Evolutionary conservation across 2,888 invertebrate species (phyloP).

Genomic region (Calameuta idolon): DNA sequence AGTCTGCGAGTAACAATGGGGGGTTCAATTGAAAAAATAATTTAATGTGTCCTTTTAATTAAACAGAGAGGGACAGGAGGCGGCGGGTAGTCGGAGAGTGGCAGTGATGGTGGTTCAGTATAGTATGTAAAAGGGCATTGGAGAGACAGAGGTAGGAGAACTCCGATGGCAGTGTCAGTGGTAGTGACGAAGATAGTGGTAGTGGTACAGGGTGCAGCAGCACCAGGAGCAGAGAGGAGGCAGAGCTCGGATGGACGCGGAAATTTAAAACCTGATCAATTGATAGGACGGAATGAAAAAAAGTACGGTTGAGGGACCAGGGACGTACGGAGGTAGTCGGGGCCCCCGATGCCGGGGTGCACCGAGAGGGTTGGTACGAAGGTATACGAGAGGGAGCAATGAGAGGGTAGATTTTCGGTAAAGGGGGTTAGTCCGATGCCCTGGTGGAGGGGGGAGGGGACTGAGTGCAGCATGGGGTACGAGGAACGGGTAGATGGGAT

Average conservation of each 20-base stretch:
- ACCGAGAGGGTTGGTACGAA: slow-evolving; percentile 45
- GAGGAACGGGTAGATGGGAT: slow-evolving; percentile 61
- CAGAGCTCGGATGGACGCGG: slow-evolving; percentile 67
- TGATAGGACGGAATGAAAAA: slow-evolving; percentile 67
- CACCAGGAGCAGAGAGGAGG: slow-evolving; percentile 45
- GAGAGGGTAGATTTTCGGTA: slow-evolving; percentile 54
- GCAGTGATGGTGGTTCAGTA: slow-evolving; percentile 24
- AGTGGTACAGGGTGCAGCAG: slow-evolving; percentile 30
- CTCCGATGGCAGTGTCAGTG: slow-evolving; percentile 24
- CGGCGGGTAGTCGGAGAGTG: slow-evolving; percentile 26
- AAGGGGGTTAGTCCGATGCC: slow-evolving; percentile 31
- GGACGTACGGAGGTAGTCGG: slow-evolving; percentile 44
- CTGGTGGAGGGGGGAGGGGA: slow-evolving; percentile 25
- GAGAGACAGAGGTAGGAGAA: slow-evolving; percentile 26
- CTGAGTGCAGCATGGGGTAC: slow-evolving; percentile 32
- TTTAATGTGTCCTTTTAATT: slow-evolving; percentile 67
- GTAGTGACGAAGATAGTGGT: slow-evolving; percentile 42
- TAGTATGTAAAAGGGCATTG: slow-evolving; percentile 27
- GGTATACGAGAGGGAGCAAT: slow-evolving; percentile 47
- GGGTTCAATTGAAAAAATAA: slow-evolving; percentile 66
- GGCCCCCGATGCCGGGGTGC: slow-evolving; percentile 42
- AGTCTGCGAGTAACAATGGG: slow-evolving; percentile 66
- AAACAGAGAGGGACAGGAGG: slow-evolving; percentile 59
- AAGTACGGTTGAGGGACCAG: slow-evolving; percentile 64
- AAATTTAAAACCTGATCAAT: slow-evolving; percentile 68